Base-by-base conservation (phyloP, 1,140 invertebrate species). In the Pomacea maculata region DNA sequence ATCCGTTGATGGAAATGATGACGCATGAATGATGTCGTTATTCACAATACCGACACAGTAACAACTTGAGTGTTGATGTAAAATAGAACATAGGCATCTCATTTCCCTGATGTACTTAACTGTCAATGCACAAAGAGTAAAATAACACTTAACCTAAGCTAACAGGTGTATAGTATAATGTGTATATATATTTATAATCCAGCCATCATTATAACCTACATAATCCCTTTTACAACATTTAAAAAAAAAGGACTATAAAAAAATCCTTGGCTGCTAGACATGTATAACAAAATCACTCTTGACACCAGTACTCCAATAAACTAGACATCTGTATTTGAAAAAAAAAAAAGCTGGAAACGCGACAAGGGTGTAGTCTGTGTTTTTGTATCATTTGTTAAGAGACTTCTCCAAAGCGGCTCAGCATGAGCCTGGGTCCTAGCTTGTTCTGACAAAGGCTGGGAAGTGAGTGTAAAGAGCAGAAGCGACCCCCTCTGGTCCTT, bases 91-190 rank as follows among this genome's bases (percentile, higher is more conserved):
- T 65, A 14, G 77, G 54, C 77, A 78, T 68, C 77, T 78, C 61
- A 78, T 70, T 70, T 78, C 77, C 67, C 77, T 78, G 77, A 78
- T 78, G 77, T 78, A 78, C 77, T 78, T 70, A 70, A 34, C 21
- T 70, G 67, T 34, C 29, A 70, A 70, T 70, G 57, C 57, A 70
- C 29, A 70, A 70, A 70, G 67, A 70, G n/a, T 70, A 70, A 70
- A 70, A 70, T 70, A 70, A 70, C 67, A 70, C 67, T 70, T 70
- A 61, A 70, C 67, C 67, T 70, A 70, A 70, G 21, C 67, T 70
- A 70, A 70, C 67, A 70, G 67, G 67, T 34, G 29, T 70, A 70
- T 61, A 61, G 57, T 61, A 61, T 61, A 70, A 34, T 25, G 67
- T 70, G 29, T 70, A n/a, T 70, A 70, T 70, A 70, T 70, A 65